Evolutionary conservation across 2,797 vertebrate genomes (phyloP), one percentile per base, ranked within the genome.

Genomic region (Oreortyx pictus): DNA sequence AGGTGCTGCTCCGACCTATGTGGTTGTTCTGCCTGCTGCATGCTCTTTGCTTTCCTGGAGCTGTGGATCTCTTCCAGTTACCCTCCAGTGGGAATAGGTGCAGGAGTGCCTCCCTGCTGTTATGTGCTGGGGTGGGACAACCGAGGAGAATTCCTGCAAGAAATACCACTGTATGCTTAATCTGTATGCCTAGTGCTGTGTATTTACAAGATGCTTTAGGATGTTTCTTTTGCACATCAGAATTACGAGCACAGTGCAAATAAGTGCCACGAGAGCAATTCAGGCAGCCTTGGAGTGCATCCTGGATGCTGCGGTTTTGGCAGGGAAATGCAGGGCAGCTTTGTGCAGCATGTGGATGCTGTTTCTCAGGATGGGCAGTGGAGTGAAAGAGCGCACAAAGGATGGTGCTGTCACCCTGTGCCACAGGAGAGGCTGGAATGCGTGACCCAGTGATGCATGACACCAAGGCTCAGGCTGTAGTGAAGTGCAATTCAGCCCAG

Each of bases 331-430:
- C 18, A 31, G 52, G 33, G 61, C 25, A 67, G 52, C 44, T 61
- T 49, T 16, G 15, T 18, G 5, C 2, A 19, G 67, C 52, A 8
- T 4, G 0, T 0, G 14, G 35, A 6, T 0, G 1, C 31, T 39
- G 24, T 49, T 77, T 20, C 33, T 8, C 33, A 44, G 1, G 33
- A 39, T 11, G 37, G 62, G 59, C 64, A 43, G 6, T 29, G n/a
- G 64, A 54, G 44, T 14, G n/a, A 22, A 74, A 62, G 3, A 12
- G 39, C 35, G 64, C 41, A 56, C 35, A 37, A 33, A 65, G 43
- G 64, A 7, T 10, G 9, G 6, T n/a, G 29, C 44, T n/a, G 33
- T 14, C 81, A 24, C 14, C 29, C 15, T 6, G 25, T 65, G 62
- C 62, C 57, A 74, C 25, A 4, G 87, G 31, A 18, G 2, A 2